Evolutionary conservation across 2,888 invertebrate species (phyloP).

Genomic region (Xiphydria camelus): DNA sequence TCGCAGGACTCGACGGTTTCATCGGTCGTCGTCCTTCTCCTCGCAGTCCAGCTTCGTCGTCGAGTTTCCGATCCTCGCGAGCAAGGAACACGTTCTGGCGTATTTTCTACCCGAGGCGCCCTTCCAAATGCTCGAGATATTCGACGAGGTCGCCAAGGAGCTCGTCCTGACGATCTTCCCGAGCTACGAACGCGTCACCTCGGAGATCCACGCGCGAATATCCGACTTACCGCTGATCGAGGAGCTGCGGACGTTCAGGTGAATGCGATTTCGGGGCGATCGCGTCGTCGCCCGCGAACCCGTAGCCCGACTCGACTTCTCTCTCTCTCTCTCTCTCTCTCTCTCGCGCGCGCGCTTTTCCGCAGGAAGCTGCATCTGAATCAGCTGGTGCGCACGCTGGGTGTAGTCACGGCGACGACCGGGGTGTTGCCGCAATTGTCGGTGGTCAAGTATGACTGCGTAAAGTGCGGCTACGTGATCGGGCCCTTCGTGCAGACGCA

Average conservation of each 20-base stretch:
- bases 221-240: constrained; percentile 94
- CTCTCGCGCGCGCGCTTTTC: too few relatives aligned
- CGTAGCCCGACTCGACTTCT: too few relatives aligned
- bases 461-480: constrained; percentile 90
- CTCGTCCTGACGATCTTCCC: constrained; percentile 94
- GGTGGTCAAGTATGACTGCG: constrained; percentile 96
- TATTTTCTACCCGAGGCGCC: constrained; percentile 98
- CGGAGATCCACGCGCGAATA: constrained; percentile 93
- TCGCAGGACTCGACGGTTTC: too few relatives aligned
- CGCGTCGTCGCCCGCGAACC: background rate
- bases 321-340: too few relatives aligned
- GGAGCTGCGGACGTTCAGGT: constrained; percentile 89
- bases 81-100: constrained; percentile 89
- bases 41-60: constrained; percentile 80
- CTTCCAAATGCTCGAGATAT: constrained; percentile 93
- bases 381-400: constrained; percentile 89
- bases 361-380: constrained; percentile 84
- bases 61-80: constrained; percentile 89
- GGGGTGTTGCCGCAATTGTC: constrained; percentile 94
- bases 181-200: constrained; percentile 91
- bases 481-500: constrained; percentile 97
- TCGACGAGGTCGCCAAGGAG: constrained; percentile 92
- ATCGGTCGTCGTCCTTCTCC: background rate
- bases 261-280: constrained; percentile 15
- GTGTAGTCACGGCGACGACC: constrained; percentile 95